A percentile compares a stretch with the other conserved stretches of the same genome.
phyloP scores from a whole-genome alignment of 2,113 vertebrate genomes.

The Esox niger region DNA sequence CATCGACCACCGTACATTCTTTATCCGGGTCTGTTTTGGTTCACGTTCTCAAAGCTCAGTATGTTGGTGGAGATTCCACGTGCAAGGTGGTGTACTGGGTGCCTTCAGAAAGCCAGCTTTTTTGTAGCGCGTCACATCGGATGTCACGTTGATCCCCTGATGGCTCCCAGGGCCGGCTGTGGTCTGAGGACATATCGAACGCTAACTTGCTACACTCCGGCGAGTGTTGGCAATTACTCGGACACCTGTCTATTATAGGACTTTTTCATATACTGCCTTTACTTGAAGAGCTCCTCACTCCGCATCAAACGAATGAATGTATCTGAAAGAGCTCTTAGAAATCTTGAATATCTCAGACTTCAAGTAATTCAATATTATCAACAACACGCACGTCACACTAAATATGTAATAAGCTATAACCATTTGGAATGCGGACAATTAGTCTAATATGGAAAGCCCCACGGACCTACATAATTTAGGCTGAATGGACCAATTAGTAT shows the following conservation, averaged over 20 bases:
- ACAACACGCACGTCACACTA: slow-evolving; percentile 4
- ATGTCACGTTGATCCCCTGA: slow-evolving; percentile 75
- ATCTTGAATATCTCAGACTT: background rate
- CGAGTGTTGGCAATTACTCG: background rate
- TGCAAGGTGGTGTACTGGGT: too few species aligned
- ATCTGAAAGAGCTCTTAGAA: background rate
- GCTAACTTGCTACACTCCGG: background rate
- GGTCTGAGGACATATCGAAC: slow-evolving; percentile 17
- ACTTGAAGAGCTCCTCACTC: background rate
- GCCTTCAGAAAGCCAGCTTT: slow-evolving; percentile 18
- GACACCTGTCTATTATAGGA: background rate
- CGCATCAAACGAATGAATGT: background rate
- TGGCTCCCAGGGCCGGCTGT: slow-evolving; percentile 38
- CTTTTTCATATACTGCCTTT: background rate
- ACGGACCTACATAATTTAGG: too few species aligned
- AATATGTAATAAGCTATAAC: slow-evolving; percentile 27
- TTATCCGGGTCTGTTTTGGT: too few species aligned
- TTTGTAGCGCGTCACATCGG: slow-evolving; percentile 24
- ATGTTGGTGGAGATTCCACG: too few species aligned
- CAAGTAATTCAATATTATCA: slow-evolving; percentile 22
- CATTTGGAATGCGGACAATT: slow-evolving; percentile 4
- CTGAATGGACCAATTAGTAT: background rate
- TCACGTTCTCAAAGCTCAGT: too few species aligned
- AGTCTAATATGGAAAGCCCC: slow-evolving; percentile 32
- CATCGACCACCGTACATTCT: too few species aligned